phyloP scores from a whole-genome alignment of 2,797 vertebrate species.

The Arctocebus calabarensis region DNA sequence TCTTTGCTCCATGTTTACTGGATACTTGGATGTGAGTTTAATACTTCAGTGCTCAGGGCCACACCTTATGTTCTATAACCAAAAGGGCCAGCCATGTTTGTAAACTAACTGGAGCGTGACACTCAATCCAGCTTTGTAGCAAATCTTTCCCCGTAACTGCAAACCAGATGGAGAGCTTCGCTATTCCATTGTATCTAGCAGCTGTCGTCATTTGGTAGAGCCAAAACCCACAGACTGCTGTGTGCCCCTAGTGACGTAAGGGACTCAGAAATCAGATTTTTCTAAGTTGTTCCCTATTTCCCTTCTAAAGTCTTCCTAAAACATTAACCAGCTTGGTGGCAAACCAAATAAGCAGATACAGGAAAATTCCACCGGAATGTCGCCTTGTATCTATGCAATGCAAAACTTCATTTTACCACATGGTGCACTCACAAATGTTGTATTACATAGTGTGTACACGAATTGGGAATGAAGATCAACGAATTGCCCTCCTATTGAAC shows the following conservation, averaged over 20 bases:
- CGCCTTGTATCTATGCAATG: not conserved
- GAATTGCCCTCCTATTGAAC: not conserved
- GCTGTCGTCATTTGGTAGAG: conserved; percentile 52
- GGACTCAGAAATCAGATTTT: conserved; percentile 13
- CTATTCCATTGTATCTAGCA: conserved; percentile 37
- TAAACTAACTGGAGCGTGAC: conserved; percentile 45
- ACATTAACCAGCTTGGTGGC: not conserved
- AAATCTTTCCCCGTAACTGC: conserved; percentile 43
- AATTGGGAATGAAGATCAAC: conserved; percentile 7
- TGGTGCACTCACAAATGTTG: not conserved
- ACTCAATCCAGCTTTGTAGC: conserved; percentile 38
- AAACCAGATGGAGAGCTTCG: conserved; percentile 62
- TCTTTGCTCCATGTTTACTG: not conserved
- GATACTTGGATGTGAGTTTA: not conserved
- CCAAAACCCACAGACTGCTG: conserved; percentile 34
- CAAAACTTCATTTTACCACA: not conserved
- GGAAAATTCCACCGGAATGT: not conserved
- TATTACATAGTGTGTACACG: not conserved
- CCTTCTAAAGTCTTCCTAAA: conserved; percentile 38
- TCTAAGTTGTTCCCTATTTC: conserved; percentile 7
- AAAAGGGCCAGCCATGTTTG: conserved; percentile 31
- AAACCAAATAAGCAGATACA: conserved; percentile 37
- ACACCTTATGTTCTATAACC: not conserved
- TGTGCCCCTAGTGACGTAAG: not conserved
- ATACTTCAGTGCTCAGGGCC: not conserved